Base-by-base conservation (phyloP, 2,888 invertebrate species). In the Tetranychus truncatus region DNA sequence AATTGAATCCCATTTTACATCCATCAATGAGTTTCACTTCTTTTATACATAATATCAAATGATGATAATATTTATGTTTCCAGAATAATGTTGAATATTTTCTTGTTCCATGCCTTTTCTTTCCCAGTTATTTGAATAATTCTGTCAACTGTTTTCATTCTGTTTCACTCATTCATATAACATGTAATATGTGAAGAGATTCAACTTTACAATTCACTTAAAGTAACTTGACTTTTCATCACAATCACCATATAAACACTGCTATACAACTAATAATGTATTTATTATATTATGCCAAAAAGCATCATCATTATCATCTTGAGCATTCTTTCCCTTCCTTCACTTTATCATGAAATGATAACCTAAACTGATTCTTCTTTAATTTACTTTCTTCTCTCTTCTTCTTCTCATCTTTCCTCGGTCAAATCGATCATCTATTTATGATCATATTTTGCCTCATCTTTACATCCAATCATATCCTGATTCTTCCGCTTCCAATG, bases 401-500 rank as follows among this genome's bases (percentile, higher is more conserved):
- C 9, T 8, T 55, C 55, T 15, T 2, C 15, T 55, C 46, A 46
- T 55, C 55, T 55, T 6, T 55, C 3, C 9, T 55, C 55, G 55
- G 55, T 3, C 15, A 55, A 55, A 55, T 55, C 55, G 55, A 55
- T 55, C 55, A 55, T 55, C 55, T 55, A 55, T 55, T 55, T 55
- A 55, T 55, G 55, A 55, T 55, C 55, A 34, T 34, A 34, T 34
- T 34, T 34, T 34, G 34, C 34, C 34, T 34, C 34, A 55, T 55
- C 55, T 55, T 55, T 55, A 55, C 55, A 55, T 55, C 55, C 55
- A 55, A 55, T 55, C 55, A 55, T 55, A 55, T 55, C 55, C 55
- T 55, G 55, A 55, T 55, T 55, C 55, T 55, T 55, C 9, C 55
- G 55, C 55, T 55, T 55, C 9, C 9, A 55, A 55, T 55, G 11